Percentiles rank a stretch among this genome's conserved stretches.
Evolutionary conservation across 1,140 invertebrate species (phyloP).

Genomic region (Bradynema listronoti): DNA sequence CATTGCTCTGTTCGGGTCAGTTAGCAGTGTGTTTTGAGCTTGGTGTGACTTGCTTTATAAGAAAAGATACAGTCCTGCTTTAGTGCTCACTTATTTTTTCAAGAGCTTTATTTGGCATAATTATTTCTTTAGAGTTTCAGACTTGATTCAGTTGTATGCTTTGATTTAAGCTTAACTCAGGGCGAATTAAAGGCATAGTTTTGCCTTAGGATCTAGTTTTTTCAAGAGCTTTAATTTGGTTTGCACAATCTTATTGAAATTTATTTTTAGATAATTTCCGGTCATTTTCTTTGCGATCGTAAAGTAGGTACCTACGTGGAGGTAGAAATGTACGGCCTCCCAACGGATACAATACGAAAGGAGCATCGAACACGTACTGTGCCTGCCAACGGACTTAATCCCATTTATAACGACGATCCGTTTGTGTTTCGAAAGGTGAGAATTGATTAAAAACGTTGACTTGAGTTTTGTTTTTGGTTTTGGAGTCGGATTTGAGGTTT

Average conservation of each 20-base stretch:
- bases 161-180: too few relatives aligned
- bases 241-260: slow-evolving; percentile 4
- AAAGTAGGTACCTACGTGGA: slow-evolving; percentile 98
- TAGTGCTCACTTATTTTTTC: not conserved
- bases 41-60: slow-evolving; percentile 18
- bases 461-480: too few relatives aligned
- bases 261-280: slow-evolving; percentile 78
- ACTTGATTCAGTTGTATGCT: too few relatives aligned
- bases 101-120: slow-evolving; percentile 10
- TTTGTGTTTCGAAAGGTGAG: slow-evolving; percentile 71
- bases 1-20: slow-evolving; percentile 87
- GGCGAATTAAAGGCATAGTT: too few relatives aligned
- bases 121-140: too few relatives aligned
- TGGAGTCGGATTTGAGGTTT: too few relatives aligned
- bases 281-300: slow-evolving; percentile 97
- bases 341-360: slow-evolving; percentile 94
- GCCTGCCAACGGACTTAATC: slow-evolving; percentile 91
- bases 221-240: slow-evolving; percentile 6
- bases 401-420: slow-evolving; percentile 93
- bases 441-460: too few relatives aligned
- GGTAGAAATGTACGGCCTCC: slow-evolving; percentile 94
- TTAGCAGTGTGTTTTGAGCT: slow-evolving; percentile 30
- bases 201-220: too few relatives aligned
- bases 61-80: too few relatives aligned
- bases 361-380: slow-evolving; percentile 93